Evolutionary conservation across 2,888 invertebrate species (phyloP).

Genomic region (Parasteatoda lunata): DNA sequence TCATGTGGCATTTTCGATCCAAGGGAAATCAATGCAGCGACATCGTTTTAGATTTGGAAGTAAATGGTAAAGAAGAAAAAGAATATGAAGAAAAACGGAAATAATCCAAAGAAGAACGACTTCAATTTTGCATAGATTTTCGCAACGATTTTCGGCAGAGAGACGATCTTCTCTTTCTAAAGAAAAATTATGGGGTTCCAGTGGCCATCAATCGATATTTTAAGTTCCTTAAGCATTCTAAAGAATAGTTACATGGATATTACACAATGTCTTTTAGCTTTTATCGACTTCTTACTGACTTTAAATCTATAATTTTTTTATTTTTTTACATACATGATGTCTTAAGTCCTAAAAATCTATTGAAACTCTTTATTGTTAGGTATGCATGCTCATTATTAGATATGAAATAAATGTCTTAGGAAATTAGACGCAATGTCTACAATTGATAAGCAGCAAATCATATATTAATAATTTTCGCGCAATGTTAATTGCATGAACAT

Average conservation of each 20-base stretch:
- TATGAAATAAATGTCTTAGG: too few relatives aligned
- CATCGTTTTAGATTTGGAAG: conserved; percentile 59
- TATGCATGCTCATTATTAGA: too few relatives aligned
- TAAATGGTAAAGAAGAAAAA: conserved; percentile 50
- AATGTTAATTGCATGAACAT: too few relatives aligned
- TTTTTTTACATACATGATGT: too few relatives aligned
- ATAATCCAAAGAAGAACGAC: conserved; percentile 52
- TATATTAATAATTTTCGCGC: too few relatives aligned
- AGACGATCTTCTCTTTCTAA: conserved; percentile 14
- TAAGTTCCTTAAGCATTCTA: neutral
- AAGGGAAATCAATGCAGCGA: conserved; percentile 57
- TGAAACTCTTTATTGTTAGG: too few relatives aligned
- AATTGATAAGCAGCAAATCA: too few relatives aligned
- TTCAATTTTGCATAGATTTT: conserved; percentile 63
- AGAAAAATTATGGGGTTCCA: conserved; percentile 22
- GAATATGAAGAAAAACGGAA: conserved; percentile 25
- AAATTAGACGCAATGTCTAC: too few relatives aligned
- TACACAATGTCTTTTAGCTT: neutral
- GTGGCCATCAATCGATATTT: conserved; percentile 15
- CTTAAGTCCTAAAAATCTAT: too few relatives aligned
- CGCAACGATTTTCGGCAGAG: conserved; percentile 47
- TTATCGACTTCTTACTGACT: neutral
- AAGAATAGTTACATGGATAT: neutral
- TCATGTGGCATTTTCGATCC: conserved; percentile 63
- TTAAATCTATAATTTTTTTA: too few relatives aligned